A percentile compares a stretch with the other conserved stretches of the same genome.
phyloP scores from a whole-genome alignment of 2,888 invertebrate genomes.

The Erynnis tages region DNA sequence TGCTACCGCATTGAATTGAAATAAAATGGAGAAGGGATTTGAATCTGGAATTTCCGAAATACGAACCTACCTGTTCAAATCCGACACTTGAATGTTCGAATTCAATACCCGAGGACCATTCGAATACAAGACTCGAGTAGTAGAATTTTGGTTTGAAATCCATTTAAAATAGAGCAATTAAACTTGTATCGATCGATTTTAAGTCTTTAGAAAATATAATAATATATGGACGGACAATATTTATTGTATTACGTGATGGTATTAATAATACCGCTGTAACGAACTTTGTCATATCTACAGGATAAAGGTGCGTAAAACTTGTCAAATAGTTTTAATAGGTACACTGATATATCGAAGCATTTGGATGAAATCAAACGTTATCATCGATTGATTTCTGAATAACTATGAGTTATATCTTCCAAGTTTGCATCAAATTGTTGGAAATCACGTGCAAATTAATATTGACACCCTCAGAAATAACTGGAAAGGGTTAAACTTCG shows the following conservation, averaged over 20 bases:
- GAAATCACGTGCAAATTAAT: conserved; percentile 56
- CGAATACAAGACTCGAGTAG: conserved; percentile 4
- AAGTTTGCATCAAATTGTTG: conserved; percentile 48
- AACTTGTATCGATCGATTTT: neutral
- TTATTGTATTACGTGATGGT: no score
- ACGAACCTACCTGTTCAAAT: conserved; percentile 8
- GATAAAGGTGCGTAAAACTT: no score
- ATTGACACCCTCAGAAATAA: conserved; percentile 26
- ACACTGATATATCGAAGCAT: conserved; percentile 49
- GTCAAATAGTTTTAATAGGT: no score
- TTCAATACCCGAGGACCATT: conserved; percentile 8
- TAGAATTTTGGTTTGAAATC: neutral
- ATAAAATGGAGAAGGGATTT: conserved; percentile 1
- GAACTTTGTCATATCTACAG: no score
- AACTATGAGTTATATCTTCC: conserved; percentile 58
- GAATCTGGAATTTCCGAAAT: conserved; percentile 8
- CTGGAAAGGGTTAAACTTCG: conserved; percentile 26
- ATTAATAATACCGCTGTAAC: no score
- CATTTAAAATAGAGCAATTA: neutral
- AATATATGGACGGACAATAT: no score
- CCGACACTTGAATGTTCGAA: conserved; percentile 13
- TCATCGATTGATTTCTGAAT: no score
- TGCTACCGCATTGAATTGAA: neutral
- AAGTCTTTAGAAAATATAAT: no score
- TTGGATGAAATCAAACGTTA: conserved; percentile 49